phyloP scores from a whole-genome alignment of 2,888 invertebrate species.

The Drosophila paramelanica region DNA sequence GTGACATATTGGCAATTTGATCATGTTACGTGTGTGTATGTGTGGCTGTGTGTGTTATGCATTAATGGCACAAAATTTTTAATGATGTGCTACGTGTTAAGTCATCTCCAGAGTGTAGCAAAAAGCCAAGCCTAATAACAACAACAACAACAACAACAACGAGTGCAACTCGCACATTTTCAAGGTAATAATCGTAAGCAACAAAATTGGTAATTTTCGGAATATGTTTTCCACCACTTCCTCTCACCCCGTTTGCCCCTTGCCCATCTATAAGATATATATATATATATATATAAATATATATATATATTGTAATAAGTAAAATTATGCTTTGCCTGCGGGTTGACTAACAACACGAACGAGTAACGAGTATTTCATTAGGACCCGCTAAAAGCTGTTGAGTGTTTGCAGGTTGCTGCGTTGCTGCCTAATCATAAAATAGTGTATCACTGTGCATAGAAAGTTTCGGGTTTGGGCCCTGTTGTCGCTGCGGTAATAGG shows the following conservation, averaged over 20 bases:
- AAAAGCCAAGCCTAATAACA: conserved; percentile 64
- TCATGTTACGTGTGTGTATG: conserved; percentile 53
- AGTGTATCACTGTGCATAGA: conserved; percentile 53
- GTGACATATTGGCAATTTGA: conserved; percentile 81
- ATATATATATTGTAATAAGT: conserved; percentile 67
- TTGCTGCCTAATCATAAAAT: conserved; percentile 72
- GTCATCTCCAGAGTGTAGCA: conserved; percentile 81
- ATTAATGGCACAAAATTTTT: conserved; percentile 80
- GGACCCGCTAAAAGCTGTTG: conserved; percentile 65
- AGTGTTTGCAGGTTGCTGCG: conserved; percentile 43
- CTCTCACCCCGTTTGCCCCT: background rate
- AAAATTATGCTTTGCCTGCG: conserved; percentile 66
- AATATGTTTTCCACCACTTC: conserved; percentile 61
- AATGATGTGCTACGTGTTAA: conserved; percentile 81
- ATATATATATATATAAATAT: conserved; percentile 60
- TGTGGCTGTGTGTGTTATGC: conserved; percentile 63
- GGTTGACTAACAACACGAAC: conserved; percentile 32
- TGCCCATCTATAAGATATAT: conserved; percentile 49
- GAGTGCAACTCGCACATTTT: conserved; percentile 60
- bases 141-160: conserved; percentile 28
- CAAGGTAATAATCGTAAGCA: conserved; percentile 79
- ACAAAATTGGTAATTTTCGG: conserved; percentile 79
- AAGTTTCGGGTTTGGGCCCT: conserved; percentile 21
- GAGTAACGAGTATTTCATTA: conserved; percentile 52
- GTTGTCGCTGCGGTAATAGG: conserved; percentile 63